phyloP scores from a whole-genome alignment of 1,140 invertebrate genomes.

The Hypothenemus hampei region DNA sequence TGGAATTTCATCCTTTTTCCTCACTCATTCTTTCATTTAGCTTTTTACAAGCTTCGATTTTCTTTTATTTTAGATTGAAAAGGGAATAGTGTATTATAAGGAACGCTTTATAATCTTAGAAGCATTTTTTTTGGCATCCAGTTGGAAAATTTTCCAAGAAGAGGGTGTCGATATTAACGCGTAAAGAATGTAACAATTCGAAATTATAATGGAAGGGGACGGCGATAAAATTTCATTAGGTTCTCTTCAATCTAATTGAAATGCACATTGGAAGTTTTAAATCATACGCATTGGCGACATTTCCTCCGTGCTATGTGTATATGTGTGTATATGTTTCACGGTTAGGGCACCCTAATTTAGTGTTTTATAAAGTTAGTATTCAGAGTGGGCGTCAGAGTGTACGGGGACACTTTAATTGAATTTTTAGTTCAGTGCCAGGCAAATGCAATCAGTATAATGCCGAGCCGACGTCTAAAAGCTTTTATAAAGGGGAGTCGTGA shows the following conservation, averaged over 20 bases:
- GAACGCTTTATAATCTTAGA: too few species aligned
- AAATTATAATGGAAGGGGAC: not conserved
- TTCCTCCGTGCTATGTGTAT: too few species aligned
- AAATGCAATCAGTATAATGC: constrained; percentile 29
- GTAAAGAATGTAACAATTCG: constrained; percentile 19
- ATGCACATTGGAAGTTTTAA: constrained; percentile 27
- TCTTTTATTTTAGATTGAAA: too few species aligned
- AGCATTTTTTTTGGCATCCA: too few species aligned
- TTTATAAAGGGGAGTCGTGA: constrained; percentile 24
- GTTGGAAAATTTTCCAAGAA: not conserved
- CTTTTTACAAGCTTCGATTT: too few species aligned
- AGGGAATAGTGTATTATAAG: too few species aligned
- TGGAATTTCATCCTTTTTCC: too few species aligned
- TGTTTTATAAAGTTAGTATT: constrained; percentile 30
- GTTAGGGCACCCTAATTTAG: constrained; percentile 26
- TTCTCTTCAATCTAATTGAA: constrained; percentile 27
- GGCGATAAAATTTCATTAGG: constrained; percentile 29
- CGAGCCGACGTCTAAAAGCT: constrained; percentile 26
- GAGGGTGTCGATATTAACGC: constrained; percentile 15
- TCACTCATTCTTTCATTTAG: too few species aligned
- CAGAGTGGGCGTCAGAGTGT: constrained; percentile 12
- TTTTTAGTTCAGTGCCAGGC: constrained; percentile 25
- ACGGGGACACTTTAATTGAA: constrained; percentile 27
- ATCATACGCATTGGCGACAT: constrained; percentile 30
- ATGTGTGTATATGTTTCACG: constrained; percentile 28